Percentiles rank a stretch among this genome's conserved stretches.
These are phyloP conservation scores for Bilobella aurantiaca DNA, from an alignment of 1,140 invertebrate species.

Conservation along the genomic window DNA sequence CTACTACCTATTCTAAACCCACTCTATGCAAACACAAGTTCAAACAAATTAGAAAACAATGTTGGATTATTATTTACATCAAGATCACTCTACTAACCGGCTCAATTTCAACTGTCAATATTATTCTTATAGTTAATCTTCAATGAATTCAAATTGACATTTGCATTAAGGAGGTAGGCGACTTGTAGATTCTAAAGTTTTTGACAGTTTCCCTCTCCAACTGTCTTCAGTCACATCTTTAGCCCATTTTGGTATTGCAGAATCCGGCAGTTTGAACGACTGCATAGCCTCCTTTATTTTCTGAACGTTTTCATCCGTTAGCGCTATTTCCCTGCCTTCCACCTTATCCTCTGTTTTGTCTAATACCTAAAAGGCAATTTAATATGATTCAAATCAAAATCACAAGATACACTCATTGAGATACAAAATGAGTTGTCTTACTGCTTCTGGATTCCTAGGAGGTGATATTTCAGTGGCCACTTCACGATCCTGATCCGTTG, in stretches of 20 bases:
- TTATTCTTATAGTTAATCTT: no score
- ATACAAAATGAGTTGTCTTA: neutral
- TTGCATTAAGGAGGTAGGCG: neutral
- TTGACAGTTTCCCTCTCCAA: neutral
- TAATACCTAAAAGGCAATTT: neutral
- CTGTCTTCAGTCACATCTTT: neutral
- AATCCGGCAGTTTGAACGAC: neutral
- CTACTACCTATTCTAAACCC: no score
- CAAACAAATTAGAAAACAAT: no score
- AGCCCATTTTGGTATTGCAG: neutral
- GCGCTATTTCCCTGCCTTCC: neutral
- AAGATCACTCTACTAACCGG: no score
- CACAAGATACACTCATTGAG: neutral
- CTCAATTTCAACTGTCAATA: no score
- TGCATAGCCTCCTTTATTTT: neutral
- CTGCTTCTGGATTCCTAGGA: neutral
- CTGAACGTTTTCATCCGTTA: neutral
- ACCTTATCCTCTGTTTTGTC: neutral
- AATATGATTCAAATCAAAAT: neutral
- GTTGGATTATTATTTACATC: no score
- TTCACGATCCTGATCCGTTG: no score
- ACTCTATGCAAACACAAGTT: no score
- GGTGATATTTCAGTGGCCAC: no score
- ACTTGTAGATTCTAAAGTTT: neutral
- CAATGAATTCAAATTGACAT: no score